Evolutionary conservation across 2,888 invertebrate species (phyloP).

Genomic region (Drosophila subsilvestris): DNA sequence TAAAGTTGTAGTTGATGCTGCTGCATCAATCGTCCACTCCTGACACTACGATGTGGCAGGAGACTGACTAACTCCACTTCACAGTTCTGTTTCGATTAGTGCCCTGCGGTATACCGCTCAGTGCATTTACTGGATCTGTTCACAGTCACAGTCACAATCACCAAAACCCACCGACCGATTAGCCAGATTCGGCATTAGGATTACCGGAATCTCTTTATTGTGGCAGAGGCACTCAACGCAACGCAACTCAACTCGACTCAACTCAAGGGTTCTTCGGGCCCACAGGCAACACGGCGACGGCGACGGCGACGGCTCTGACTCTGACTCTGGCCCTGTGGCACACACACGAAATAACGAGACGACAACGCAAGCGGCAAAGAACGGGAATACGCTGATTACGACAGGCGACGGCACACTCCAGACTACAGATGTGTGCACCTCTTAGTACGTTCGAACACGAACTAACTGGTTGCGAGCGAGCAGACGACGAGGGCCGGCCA

Average conservation of each 20-base stretch:
- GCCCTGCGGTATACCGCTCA: constrained; percentile 44
- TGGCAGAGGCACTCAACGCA: not conserved
- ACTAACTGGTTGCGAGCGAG: constrained; percentile 82
- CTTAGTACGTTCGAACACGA: constrained; percentile 83
- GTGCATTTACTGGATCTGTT: constrained; percentile 58
- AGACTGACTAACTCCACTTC: not conserved
- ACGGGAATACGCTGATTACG: constrained; percentile 2
- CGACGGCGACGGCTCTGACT: constrained; percentile 38
- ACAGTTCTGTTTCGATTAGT: not conserved
- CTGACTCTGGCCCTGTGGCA: constrained; percentile 8
- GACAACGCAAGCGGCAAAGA: constrained; percentile 14
- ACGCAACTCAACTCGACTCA: constrained; percentile 9
- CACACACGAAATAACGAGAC: constrained; percentile 36
- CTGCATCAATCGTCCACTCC: not conserved
- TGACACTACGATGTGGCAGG: not conserved
- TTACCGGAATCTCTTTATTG: not conserved
- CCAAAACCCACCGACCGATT: constrained; percentile 48
- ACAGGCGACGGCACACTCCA: constrained; percentile 48
- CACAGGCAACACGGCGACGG: constrained; percentile 40
- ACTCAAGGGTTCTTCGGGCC: constrained; percentile 47
- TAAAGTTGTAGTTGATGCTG: constrained; percentile 5
- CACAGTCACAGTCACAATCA: constrained; percentile 56
- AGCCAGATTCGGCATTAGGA: constrained; percentile 66
- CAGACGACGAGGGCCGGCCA: constrained; percentile 50
- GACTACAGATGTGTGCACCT: constrained; percentile 82